Evolutionary conservation across 2,797 vertebrate genomes (phyloP), one percentile per base, ranked within the genome.

Genomic region (Alcedo quadribrachys): DNA sequence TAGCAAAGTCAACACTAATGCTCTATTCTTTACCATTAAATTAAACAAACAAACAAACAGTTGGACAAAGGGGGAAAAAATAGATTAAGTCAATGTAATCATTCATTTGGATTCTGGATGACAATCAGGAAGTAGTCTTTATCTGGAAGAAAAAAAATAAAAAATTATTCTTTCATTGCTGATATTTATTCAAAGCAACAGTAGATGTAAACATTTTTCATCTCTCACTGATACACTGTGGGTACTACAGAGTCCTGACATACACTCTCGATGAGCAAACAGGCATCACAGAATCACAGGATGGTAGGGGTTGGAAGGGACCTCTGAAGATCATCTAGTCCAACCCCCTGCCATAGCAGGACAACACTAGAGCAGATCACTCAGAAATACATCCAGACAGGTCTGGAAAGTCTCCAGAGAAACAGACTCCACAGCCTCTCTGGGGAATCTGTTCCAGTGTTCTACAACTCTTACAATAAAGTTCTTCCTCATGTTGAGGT

Each of bases 121-220:
- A 99, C 99, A 81, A 99, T 99, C 97, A 99, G 94, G 97, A 99
- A 99, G 95, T 99, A 99, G 95, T 99, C 99, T 97, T 99, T 99
- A 97, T 99, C 99, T 99, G 98, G 81, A 95, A 7, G 20, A 78
- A 62, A 95, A 76, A 89, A 94, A 83, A 82, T 68, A 19, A 53
- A 3, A 40, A 81, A 87, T 88, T 28, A 85, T 48, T 86, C 17
- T 74, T 82, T 90, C n/a, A 51, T 12, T 89, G 54, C 15, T 89
- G 33, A 1, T 66, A 68, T 33, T 92, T 77, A 45, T 19, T 87
- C 35, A 70, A 9, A 89, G 37, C 69, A 68, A 80, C 13, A 67
- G 51, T 33, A 75, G 71, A 67, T 68, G 7, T 27, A 58, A 92
- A 11, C 11, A 19, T 40, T 73, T 75, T 60, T 24, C 32, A 7